Conservation (phyloP, 2,797 vertebrate genomes). For the Cuculus canorus region DNA sequence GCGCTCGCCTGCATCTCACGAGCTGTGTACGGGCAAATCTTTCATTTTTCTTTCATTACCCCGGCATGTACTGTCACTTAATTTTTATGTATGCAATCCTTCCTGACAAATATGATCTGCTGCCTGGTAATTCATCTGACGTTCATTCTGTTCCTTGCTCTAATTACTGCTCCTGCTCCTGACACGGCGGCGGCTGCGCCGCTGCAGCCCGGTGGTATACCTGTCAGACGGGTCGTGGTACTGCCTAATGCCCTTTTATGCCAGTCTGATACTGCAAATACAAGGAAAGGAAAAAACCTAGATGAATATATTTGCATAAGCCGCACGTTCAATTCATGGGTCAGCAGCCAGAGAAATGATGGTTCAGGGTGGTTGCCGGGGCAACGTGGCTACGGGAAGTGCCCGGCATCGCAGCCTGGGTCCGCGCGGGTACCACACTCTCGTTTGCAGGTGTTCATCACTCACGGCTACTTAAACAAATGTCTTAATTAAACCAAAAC, state of each 20-base stretch:
- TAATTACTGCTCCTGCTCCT: constrained; percentile 78
- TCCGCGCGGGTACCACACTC: not conserved
- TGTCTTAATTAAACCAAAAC: not conserved
- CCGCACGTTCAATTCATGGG: constrained; percentile 79
- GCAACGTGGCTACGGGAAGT: constrained; percentile 66
- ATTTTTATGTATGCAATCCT: constrained; percentile 84
- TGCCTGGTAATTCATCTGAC: constrained; percentile 83
- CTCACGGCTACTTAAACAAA: not conserved
- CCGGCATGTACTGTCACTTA: constrained; percentile 84
- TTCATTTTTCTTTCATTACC: constrained; percentile 83
- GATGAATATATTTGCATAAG: constrained; percentile 82
- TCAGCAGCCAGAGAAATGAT: constrained; percentile 80
- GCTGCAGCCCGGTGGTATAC: constrained; percentile 75
- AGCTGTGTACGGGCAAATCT: constrained; percentile 78
- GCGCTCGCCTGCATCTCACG: constrained; percentile 57
- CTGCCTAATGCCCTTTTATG: constrained; percentile 83
- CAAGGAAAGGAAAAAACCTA: constrained; percentile 62
- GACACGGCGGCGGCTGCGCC: constrained; percentile 61
- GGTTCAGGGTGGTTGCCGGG: constrained; percentile 78
- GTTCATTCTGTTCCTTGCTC: constrained; percentile 79
- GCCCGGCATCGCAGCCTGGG: not conserved
- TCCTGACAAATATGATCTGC: constrained; percentile 85
- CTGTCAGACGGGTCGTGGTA: constrained; percentile 77
- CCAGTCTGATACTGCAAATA: constrained; percentile 83
- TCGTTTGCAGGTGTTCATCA: not conserved